A percentile compares a stretch with the other conserved stretches of the same genome.
Evolutionary conservation across 2,113 vertebrate genomes (phyloP).

Genomic region (Erythrolamprus reginae): DNA sequence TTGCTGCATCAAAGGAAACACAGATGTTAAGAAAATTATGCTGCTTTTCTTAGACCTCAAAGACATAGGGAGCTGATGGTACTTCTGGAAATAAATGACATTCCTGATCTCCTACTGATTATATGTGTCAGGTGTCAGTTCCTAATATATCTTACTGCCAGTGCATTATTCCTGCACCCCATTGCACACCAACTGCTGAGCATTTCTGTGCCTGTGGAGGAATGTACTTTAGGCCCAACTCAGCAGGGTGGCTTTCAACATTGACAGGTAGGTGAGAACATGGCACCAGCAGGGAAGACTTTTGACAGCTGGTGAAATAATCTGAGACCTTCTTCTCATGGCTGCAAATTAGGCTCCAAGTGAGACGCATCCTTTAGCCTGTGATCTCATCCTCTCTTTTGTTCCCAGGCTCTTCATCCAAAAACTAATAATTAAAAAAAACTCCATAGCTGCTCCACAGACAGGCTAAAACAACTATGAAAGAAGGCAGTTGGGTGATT

Average conservation of each 20-base stretch:
- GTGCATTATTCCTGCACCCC: rapidly evolving
- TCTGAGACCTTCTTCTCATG: slow-evolving; percentile 11
- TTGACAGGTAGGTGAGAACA: slow-evolving; percentile 9
- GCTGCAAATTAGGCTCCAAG: slow-evolving; percentile 14
- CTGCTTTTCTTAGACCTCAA: neutral
- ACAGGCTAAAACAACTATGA: neutral
- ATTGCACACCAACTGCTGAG: neutral
- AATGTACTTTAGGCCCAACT: slow-evolving; percentile 13
- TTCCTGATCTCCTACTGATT: neutral
- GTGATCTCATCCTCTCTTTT: neutral
- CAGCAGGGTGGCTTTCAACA: slow-evolving; percentile 8
- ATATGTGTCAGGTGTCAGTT: neutral
- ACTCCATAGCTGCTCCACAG: neutral
- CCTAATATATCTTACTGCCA: slow-evolving; percentile 1
- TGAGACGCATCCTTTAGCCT: neutral
- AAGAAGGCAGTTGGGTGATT: neutral
- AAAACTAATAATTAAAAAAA: neutral
- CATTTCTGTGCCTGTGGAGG: slow-evolving; percentile 18
- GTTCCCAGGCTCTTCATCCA: neutral
- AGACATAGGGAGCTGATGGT: neutral
- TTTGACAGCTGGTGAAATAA: slow-evolving; percentile 26
- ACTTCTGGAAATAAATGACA: neutral
- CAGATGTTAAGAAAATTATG: neutral
- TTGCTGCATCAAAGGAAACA: neutral
- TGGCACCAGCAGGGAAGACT: neutral